phyloP scores from a whole-genome alignment of 2,797 vertebrate genomes.

The Poeciliopsis presidionis region DNA sequence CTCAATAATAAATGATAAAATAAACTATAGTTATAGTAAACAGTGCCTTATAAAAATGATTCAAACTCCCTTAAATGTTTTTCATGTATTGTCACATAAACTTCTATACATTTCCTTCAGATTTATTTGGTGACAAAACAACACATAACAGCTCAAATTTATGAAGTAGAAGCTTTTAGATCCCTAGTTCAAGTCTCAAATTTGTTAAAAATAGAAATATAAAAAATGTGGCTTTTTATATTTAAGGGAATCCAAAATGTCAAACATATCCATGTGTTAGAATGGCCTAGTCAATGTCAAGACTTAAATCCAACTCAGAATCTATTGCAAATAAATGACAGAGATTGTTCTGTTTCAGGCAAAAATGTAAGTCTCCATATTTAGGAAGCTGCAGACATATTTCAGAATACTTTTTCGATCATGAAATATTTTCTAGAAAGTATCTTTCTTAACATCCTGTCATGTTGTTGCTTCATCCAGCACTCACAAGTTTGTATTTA shows the following conservation, averaged over 20 bases:
- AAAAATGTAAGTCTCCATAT: not conserved
- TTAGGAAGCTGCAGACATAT: not conserved
- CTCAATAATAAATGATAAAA: no score
- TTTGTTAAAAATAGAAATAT: not conserved
- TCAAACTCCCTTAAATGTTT: not conserved
- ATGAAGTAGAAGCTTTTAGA: not conserved
- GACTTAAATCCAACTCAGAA: not conserved
- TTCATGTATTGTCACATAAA: not conserved
- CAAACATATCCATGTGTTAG: not conserved
- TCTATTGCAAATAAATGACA: not conserved
- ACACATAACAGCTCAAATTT: not conserved
- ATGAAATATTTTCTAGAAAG: not conserved
- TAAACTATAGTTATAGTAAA: not conserved
- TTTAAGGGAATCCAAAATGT: not conserved
- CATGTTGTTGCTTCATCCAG: not conserved
- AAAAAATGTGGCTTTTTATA: not conserved
- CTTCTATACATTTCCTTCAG: not conserved
- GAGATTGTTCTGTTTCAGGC: not conserved
- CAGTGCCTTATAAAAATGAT: not conserved
- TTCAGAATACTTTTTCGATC: not conserved
- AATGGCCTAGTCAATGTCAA: not conserved
- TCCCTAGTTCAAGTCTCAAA: not conserved
- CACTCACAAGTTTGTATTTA: not conserved
- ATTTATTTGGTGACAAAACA: not conserved
- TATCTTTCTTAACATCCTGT: not conserved